Evolutionary conservation across 2,888 invertebrate genomes (phyloP), one percentile per base, ranked within the genome.

Genomic region (Cyclophora punctaria): DNA sequence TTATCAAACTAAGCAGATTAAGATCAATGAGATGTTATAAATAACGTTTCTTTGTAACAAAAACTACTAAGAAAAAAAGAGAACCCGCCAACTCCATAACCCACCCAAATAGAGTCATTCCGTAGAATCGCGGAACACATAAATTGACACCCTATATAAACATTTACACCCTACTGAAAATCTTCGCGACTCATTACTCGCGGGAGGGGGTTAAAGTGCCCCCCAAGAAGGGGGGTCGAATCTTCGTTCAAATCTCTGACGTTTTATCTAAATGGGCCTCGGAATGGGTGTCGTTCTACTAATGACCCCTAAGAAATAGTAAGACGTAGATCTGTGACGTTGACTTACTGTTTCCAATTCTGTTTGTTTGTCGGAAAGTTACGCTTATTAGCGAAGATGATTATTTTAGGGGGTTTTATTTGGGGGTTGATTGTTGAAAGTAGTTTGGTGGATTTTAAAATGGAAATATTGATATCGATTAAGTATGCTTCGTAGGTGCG

Each of bases 211-310:
- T 52, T 58, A 66, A 20, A 55, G 55, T 48, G 47, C 49, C 52
- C 52, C 7, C 44, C 48, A 48, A 47, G 41, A 33, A 34, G 51
- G 53, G 64, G 65, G 63, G 52, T 59, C 69, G 76, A 77, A 80
- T 80, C 83, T 83, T 83, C 78, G 83, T 83, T 83, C 82, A 86
- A 87, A 88, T 88, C 87, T 88, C 78, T 81, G 85, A 83, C 87
- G 80, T 88, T 88, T 87, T 87, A 88, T 88, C 87, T 88, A 86
- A 88, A 88, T 87, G 87, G 87, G 85, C 82, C 79, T 75, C 80
- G 80, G 73, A 85, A 87, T 86, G 84, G 83, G 79, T 73, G 80
- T 78, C 83, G 80, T 83, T 79, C 78, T 75, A 71, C 83, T 88
- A 88, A 88, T 88, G 87, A 84, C 83, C 82, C 73, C 74, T 79